These are phyloP conservation scores for Oreochromis spilurus DNA, from an alignment of 2,113 vertebrate species.

Conservation along the genomic window DNA sequence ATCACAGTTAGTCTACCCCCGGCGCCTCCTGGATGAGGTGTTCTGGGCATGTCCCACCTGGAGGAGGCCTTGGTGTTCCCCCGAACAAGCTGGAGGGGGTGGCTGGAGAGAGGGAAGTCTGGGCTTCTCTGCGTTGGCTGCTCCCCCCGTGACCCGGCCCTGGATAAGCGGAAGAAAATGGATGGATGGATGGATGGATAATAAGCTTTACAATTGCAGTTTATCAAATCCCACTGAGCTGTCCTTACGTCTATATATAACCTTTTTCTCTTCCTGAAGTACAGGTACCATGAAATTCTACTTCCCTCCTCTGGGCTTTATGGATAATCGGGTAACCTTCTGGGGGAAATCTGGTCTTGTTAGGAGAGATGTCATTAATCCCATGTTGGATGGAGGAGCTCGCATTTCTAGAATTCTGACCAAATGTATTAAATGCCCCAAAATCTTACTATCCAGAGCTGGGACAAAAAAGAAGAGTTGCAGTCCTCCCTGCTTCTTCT, in stretches of 20 bases:
- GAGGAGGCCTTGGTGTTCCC: too few species aligned
- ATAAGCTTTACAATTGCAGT: too few species aligned
- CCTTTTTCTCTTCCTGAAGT: neutral
- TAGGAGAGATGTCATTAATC: neutral
- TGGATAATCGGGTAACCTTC: neutral
- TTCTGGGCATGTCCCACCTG: too few species aligned
- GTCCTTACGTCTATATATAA: neutral
- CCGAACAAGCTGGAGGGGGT: neutral
- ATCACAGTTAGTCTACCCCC: fast-evolving
- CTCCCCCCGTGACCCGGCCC: fast-evolving
- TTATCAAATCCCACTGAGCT: neutral
- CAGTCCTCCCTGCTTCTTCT: neutral
- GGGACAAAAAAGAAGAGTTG: neutral
- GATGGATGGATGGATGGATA: too few species aligned
- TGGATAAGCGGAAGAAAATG: neutral
- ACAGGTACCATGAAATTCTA: neutral
- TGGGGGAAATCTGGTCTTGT: neutral
- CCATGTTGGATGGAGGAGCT: neutral
- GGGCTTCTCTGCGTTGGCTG: fast-evolving
- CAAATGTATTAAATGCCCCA: neutral
- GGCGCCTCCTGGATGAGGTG: too few species aligned
- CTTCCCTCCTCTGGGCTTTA: neutral
- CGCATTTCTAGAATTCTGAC: neutral
- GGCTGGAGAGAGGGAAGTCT: neutral
- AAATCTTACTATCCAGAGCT: neutral